phyloP scores from a whole-genome alignment of 2,888 invertebrate genomes.

The Sericinus montela region DNA sequence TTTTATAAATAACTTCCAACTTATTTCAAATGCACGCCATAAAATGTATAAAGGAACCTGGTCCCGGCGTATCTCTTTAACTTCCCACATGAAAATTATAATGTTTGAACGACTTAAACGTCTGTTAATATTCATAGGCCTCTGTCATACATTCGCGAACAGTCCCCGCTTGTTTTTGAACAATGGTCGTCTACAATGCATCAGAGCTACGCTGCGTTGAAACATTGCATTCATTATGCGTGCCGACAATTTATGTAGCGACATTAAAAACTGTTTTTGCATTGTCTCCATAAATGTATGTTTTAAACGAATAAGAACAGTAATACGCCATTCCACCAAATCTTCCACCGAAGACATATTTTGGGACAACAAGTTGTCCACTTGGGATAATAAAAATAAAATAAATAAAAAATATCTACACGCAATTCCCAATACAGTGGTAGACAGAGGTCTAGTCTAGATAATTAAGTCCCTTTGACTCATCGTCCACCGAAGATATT shows the following conservation, averaged over 20 bases:
- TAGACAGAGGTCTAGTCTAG: too few relatives aligned
- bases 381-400: too few relatives aligned
- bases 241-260: neutral
- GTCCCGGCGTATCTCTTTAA: neutral
- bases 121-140: slow-evolving; percentile 24
- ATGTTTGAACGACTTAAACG: slow-evolving; percentile 23
- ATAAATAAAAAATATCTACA: too few relatives aligned
- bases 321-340: too few relatives aligned
- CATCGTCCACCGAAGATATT: too few relatives aligned
- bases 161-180: slow-evolving; percentile 23
- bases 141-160: slow-evolving; percentile 17
- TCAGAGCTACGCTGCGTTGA: slow-evolving; percentile 6
- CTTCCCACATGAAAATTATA: slow-evolving; percentile 20
- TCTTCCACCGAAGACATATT: too few relatives aligned
- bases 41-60: neutral
- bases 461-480: too few relatives aligned
- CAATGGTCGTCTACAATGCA: slow-evolving; percentile 22
- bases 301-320: neutral
- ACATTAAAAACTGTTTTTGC: slow-evolving; percentile 12
- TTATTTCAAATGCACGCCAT: too few relatives aligned
- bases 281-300: neutral
- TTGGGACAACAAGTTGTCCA: too few relatives aligned
- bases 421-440: too few relatives aligned
- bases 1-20: too few relatives aligned
- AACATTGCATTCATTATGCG: slow-evolving; percentile 25